phyloP scores from a whole-genome alignment of 2,797 vertebrate genomes.

The Mionectes olivaceus region DNA sequence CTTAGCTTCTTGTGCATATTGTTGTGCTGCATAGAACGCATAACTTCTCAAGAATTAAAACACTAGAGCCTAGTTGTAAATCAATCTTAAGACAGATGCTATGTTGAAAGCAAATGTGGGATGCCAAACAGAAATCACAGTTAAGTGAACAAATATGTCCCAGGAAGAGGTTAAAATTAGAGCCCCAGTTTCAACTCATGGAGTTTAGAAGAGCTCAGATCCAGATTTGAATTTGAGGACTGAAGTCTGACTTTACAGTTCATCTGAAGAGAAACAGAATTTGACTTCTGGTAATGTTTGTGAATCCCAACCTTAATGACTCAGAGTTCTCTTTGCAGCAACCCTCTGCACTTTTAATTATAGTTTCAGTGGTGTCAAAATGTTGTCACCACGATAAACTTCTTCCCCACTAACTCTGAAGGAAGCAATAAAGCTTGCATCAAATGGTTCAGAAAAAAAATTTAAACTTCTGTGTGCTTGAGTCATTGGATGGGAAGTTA shows the following conservation, averaged over 20 bases:
- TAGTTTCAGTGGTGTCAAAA: neutral
- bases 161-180: conserved; percentile 10
- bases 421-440: neutral
- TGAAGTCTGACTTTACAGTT: neutral
- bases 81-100: neutral
- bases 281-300: neutral
- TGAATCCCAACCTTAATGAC: neutral
- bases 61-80: neutral
- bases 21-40: neutral
- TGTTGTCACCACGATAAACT: neutral
- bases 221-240: neutral
- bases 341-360: neutral
- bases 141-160: conserved; percentile 9
- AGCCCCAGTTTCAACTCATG: neutral
- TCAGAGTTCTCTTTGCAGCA: neutral
- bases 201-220: neutral
- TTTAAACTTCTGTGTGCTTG: neutral
- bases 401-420: neutral
- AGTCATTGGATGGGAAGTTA: neutral
- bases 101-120: neutral
- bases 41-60: neutral
- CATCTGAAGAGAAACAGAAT: neutral
- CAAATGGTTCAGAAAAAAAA: neutral
- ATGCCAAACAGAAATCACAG: neutral
- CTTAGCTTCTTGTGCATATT: neutral